Conservation (phyloP, 2,113 vertebrate species). For the Chaetodon trifascialis region DNA sequence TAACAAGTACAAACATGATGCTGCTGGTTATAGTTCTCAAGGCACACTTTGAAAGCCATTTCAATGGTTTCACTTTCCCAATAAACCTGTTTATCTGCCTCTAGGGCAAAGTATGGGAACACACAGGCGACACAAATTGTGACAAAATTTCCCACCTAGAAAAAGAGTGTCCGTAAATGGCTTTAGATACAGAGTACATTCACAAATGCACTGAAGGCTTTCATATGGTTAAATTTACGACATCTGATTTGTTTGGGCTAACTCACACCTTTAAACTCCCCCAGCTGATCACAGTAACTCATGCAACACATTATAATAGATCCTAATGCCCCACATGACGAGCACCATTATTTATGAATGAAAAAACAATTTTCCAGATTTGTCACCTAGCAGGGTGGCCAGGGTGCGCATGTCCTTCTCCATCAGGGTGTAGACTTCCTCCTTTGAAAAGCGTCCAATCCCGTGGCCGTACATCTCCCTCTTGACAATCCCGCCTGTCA, state of each 20-base stretch:
- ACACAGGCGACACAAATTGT: neutral
- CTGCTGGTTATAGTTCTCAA: neutral
- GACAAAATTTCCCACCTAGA: neutral
- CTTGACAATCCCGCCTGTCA: conserved; percentile 95
- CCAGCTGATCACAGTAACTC: neutral
- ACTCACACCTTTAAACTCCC: neutral
- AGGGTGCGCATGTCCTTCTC: conserved; percentile 98
- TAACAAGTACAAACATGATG: neutral
- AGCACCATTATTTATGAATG: neutral
- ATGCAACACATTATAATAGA: neutral
- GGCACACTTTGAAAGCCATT: neutral
- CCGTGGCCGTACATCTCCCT: conserved; percentile 98
- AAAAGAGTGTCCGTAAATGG: neutral
- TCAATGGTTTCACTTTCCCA: neutral
- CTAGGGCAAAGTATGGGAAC: neutral
- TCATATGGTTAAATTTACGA: neutral
- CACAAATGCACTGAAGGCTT: neutral
- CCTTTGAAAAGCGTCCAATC: conserved; percentile 96
- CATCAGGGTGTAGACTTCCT: conserved; percentile 96
- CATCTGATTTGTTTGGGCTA: neutral
- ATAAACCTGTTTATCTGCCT: neutral
- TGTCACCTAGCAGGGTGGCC: conserved; percentile 91
- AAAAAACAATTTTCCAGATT: neutral
- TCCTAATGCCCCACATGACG: neutral
- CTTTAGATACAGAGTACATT: neutral